Conservation (phyloP, 2,113 vertebrate species). For the Platysternon megacephalum region DNA sequence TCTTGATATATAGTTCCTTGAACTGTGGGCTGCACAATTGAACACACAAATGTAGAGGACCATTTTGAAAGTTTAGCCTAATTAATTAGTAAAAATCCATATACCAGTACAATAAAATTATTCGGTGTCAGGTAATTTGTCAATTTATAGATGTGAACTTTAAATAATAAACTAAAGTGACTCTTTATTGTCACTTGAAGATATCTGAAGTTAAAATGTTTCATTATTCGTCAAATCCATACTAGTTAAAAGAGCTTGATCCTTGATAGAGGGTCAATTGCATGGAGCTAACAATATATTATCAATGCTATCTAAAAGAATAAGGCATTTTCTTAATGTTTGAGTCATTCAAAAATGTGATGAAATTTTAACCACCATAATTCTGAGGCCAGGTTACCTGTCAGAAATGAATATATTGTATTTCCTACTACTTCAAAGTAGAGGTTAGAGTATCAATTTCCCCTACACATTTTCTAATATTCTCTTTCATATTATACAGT, state of each 20-base stretch:
- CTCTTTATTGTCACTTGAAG: background rate
- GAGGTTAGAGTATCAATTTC: background rate
- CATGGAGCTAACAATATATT: background rate
- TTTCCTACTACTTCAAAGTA: background rate
- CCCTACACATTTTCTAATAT: background rate
- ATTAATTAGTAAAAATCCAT: background rate
- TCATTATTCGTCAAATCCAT: background rate
- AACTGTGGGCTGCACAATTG: background rate
- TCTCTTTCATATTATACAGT: background rate
- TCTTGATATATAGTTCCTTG: background rate
- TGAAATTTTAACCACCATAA: background rate
- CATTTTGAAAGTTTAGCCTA: background rate
- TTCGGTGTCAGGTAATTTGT: background rate
- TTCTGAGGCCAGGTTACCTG: background rate
- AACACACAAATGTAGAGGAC: background rate
- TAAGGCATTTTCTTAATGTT: background rate
- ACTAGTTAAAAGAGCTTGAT: background rate
- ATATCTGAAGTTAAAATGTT: background rate
- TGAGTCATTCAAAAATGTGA: background rate
- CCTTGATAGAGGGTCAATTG: background rate
- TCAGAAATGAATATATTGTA: background rate
- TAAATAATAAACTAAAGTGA: background rate
- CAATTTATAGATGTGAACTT: background rate
- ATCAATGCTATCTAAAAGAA: background rate
- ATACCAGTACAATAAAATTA: background rate